Conservation (phyloP, 2,113 vertebrate species). For the Syngnathoides biaculeatus region DNA sequence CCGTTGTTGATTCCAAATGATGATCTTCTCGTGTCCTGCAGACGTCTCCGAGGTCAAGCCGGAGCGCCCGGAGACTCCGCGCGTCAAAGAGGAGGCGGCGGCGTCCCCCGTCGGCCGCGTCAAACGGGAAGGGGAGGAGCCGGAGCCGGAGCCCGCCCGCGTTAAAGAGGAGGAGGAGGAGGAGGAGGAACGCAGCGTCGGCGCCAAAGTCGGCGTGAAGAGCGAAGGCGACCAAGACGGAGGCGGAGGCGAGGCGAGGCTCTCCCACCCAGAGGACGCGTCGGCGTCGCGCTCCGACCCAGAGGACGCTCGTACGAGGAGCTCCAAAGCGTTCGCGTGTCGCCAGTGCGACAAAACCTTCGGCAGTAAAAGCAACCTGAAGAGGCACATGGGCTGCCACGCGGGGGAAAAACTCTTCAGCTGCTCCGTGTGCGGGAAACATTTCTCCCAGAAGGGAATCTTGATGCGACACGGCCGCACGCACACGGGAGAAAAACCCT, state of each 20-base stretch:
- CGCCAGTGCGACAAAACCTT: not conserved
- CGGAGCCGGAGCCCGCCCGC: not conserved
- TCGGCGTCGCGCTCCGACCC: not conserved
- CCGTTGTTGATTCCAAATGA: not conserved
- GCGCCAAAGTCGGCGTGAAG: not conserved
- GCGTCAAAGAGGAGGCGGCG: not conserved
- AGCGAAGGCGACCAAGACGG: not conserved
- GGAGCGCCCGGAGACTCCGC: not conserved
- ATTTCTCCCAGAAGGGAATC: not conserved
- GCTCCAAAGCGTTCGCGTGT: not conserved
- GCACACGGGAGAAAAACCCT: constrained; percentile 3
- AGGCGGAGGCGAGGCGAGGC: not conserved
- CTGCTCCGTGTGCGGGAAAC: not conserved
- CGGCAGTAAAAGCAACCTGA: not conserved
- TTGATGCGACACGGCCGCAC: not conserved
- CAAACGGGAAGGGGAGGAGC: not conserved
- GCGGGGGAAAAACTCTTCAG: not conserved
- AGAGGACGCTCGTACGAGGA: not conserved
- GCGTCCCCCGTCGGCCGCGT: not conserved
- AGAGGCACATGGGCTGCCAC: not conserved
- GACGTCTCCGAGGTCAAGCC: too few relatives aligned
- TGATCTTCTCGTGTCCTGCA: not conserved
- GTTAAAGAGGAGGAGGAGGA: constrained; percentile 11
- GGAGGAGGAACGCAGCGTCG: not conserved
- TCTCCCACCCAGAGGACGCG: too few relatives aligned